These are phyloP conservation scores for Upupa epops DNA, from an alignment of 2,113 vertebrate genomes.

Conservation along the genomic window DNA sequence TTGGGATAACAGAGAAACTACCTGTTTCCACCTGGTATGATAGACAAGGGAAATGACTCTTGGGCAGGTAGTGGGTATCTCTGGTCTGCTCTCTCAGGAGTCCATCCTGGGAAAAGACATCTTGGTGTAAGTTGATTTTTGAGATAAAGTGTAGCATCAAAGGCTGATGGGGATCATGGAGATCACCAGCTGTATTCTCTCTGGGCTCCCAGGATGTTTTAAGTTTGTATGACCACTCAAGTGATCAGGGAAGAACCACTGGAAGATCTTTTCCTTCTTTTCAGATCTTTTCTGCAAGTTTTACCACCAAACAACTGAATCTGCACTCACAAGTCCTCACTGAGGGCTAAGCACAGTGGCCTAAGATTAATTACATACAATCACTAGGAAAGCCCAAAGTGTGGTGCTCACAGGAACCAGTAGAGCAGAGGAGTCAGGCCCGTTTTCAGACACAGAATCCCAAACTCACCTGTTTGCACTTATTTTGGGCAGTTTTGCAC, in stretches of 20 bases:
- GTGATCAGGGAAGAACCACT: neutral
- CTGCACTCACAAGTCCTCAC: neutral
- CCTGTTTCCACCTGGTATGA: neutral
- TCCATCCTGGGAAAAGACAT: neutral
- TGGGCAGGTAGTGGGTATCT: neutral
- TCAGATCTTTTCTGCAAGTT: neutral
- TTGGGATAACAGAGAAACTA: neutral
- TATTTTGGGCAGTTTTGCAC: neutral
- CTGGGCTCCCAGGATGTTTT: neutral
- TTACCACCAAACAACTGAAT: neutral
- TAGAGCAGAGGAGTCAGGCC: neutral
- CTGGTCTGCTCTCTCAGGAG: neutral
- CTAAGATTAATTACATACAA: neutral
- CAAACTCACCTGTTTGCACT: neutral
- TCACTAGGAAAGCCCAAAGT: neutral
- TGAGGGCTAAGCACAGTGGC: neutral
- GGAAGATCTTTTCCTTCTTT: neutral
- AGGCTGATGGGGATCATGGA: neutral
- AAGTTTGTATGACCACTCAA: neutral
- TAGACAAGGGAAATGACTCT: neutral
- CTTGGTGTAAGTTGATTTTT: neutral
- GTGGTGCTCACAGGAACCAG: neutral
- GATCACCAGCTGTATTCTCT: neutral
- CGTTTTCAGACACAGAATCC: neutral
- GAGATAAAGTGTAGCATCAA: neutral